Evolutionary conservation across 2,797 vertebrate species (phyloP), one percentile per base, ranked within the genome.

Genomic region (Sebastes cheni): DNA sequence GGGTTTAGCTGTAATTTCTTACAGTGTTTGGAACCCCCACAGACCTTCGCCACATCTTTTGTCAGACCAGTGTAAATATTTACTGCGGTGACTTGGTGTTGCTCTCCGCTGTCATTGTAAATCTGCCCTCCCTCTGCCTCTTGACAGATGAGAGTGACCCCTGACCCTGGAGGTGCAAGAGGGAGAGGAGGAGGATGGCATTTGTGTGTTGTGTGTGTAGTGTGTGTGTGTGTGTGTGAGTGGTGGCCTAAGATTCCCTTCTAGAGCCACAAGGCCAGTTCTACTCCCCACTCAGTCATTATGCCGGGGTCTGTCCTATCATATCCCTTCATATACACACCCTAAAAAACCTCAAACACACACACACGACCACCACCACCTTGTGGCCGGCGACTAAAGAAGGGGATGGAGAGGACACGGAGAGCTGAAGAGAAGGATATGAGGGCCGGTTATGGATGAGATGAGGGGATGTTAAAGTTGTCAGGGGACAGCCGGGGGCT

Each of bases 11-110:
- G 82, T 66, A 77, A 89, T 91, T 89, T 90, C 81, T 74, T 67
- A 50, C 89, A 82, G 75, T 62, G 79, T 83, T 75, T 64, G 67
- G 78, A 91, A 70, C 86, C 90, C 83, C 80, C n/a, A 36, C 72
- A 85, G 90, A 90, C 90, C 84, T 71, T 3, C n/a, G 84, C 85
- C 91, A 91, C 88, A 90, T 93, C 91, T 92, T 93, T 92, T 91
- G 91, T 93, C 88, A 89, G 88, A 92, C 82, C 86, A 86, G 90
- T 93, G 94, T 93, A 94, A 94, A 95, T 94, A 93, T 95, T 95
- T 94, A 93, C 91, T 88, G 92, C 80, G 54, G 90, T 88, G 92
- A 94, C 91, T 92, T 74, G 39, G 83, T 90, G 86, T 85, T 91
- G 80, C 86, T 91, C 85, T 83, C 86, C 52, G 90, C 91, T 92